These are phyloP conservation scores for Melinaea marsaeus DNA, from an alignment of 2,888 invertebrate genomes.

Conservation along the genomic window DNA sequence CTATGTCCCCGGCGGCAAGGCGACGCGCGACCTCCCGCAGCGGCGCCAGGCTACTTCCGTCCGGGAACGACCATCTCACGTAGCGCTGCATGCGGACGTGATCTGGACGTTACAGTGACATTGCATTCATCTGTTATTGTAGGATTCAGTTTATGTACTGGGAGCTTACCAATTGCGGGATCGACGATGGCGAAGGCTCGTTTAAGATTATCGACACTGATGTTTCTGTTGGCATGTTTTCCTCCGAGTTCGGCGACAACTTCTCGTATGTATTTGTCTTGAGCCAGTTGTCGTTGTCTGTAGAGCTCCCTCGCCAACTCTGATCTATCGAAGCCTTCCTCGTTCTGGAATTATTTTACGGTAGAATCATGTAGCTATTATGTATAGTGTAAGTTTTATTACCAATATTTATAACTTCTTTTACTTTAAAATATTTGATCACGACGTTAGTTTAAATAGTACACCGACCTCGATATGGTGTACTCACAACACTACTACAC, in stretches of 20 bases:
- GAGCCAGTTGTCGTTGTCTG: slow-evolving; percentile 64
- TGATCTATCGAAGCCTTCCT: slow-evolving; percentile 69
- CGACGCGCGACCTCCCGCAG: slow-evolving; percentile 53
- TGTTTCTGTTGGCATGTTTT: slow-evolving; percentile 40
- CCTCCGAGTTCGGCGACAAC: slow-evolving; percentile 56
- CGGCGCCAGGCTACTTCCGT: slow-evolving; percentile 48
- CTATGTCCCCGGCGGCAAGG: slow-evolving; percentile 65
- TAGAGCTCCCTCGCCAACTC: slow-evolving; percentile 65
- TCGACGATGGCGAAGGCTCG: slow-evolving; percentile 68
- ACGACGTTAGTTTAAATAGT: too few relatives aligned
- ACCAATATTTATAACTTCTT: neutral
- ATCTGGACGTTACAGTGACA: slow-evolving; percentile 41
- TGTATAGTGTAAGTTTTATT: neutral
- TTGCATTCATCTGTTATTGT: neutral
- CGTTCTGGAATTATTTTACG: slow-evolving; percentile 47
- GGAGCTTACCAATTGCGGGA: slow-evolving; percentile 56
- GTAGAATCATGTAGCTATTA: neutral
- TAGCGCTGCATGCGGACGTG: slow-evolving; percentile 71
- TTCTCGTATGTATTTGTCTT: slow-evolving; percentile 71
- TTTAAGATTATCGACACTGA: slow-evolving; percentile 43
- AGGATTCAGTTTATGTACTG: neutral
- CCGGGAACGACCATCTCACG: slow-evolving; percentile 68
- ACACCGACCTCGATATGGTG: too few relatives aligned
- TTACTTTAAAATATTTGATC: neutral
- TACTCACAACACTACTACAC: too few relatives aligned